phyloP scores from a whole-genome alignment of 2,113 vertebrate genomes.

The Physeter macrocephalus region DNA sequence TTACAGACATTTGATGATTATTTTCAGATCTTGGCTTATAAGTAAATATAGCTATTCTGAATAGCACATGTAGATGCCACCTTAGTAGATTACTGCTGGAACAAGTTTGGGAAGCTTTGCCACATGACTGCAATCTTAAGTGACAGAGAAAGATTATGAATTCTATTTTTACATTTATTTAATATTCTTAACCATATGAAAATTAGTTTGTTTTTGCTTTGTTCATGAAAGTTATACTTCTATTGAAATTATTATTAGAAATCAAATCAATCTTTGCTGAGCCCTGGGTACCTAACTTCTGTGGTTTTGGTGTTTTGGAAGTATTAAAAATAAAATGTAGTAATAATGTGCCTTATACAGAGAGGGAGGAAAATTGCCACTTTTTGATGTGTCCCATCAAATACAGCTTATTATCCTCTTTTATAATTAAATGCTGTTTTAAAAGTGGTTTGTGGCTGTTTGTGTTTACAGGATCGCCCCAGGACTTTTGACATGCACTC shows the following conservation, averaged over 20 bases:
- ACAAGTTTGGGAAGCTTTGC: conserved; percentile 1
- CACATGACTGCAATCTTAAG: background rate
- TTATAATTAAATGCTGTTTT: conserved; percentile 11
- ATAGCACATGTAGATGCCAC: background rate
- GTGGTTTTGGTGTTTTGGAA: conserved; percentile 39
- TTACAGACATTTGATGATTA: background rate
- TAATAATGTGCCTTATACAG: background rate
- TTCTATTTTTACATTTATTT: background rate
- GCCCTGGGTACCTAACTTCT: background rate
- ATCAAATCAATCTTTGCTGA: background rate
- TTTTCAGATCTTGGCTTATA: background rate
- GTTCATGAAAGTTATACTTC: conserved; percentile 23
- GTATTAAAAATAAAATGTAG: background rate
- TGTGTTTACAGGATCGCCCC: conserved; percentile 92
- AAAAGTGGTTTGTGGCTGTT: conserved; percentile 72
- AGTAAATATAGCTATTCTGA: background rate
- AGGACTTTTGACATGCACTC: conserved; percentile 99
- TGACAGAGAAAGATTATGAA: background rate
- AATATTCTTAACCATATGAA: background rate
- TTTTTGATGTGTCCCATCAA: background rate
- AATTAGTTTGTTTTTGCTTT: conserved; percentile 20
- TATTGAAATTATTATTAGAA: conserved; percentile 36
- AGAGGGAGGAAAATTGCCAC: background rate
- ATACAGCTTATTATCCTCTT: background rate
- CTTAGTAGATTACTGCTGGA: background rate